Conservation (phyloP, 2,113 vertebrate species). For the Gambusia holbrooki region DNA sequence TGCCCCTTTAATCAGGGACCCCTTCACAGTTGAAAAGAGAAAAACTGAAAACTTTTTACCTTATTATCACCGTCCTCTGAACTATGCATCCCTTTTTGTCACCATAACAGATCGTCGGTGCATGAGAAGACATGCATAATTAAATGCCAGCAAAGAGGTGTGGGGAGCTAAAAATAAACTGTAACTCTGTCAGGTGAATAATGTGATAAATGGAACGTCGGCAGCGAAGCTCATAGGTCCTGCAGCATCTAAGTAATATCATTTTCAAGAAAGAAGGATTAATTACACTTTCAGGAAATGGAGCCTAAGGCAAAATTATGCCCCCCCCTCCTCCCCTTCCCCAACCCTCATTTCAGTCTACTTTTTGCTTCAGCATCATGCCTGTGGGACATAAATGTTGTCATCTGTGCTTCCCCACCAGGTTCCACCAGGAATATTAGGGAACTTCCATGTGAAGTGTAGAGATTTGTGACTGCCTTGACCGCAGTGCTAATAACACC, state of each 20-base stretch:
- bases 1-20: constrained; percentile 9
- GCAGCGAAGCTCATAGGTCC: constrained; percentile 62
- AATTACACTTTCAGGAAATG: constrained; percentile 79
- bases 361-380: too few species aligned
- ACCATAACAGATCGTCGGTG: constrained; percentile 58
- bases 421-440: background rate
- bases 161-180: constrained; percentile 77
- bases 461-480: background rate
- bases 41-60: constrained; percentile 13
- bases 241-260: constrained; percentile 72
- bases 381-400: background rate
- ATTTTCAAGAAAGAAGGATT: constrained; percentile 79
- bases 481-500: background rate
- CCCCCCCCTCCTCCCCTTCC: too few species aligned
- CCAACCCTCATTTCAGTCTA: too few species aligned
- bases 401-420: background rate
- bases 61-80: constrained; percentile 5
- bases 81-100: constrained; percentile 46
- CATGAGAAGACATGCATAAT: constrained; percentile 75
- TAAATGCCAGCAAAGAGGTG: constrained; percentile 65
- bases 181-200: constrained; percentile 73
- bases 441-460: background rate
- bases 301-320: constrained; percentile 51
- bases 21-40: background rate
- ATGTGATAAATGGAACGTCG: constrained; percentile 75